Percentiles rank a stretch among this genome's conserved stretches.
These are phyloP conservation scores for Brachyptera putata DNA, from an alignment of 2,888 invertebrate species.

Conservation along the genomic window DNA sequence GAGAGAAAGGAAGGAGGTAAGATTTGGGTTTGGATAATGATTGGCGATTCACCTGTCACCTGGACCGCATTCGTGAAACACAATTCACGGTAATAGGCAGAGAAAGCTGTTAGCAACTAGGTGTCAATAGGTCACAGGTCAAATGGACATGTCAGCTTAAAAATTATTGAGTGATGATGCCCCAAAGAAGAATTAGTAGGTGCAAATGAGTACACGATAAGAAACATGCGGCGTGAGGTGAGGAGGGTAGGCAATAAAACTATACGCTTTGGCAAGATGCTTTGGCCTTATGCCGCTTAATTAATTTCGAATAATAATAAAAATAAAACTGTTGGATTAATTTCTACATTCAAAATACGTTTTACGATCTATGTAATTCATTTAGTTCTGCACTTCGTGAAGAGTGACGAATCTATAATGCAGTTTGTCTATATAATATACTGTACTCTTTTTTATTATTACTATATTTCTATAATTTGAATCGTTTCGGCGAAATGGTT, in stretches of 20 bases:
- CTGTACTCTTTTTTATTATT: too few relatives aligned
- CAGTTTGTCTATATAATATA: too few relatives aligned
- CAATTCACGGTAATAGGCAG: neutral
- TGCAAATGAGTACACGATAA: too few relatives aligned
- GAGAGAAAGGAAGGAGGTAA: neutral
- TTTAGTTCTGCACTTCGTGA: too few relatives aligned
- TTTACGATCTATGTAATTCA: too few relatives aligned
- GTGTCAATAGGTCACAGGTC: conserved; percentile 10
- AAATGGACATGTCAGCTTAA: neutral
- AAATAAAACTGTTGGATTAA: too few relatives aligned
- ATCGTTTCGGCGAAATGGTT: too few relatives aligned
- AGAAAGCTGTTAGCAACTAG: conserved; percentile 1
- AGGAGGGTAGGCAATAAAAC: too few relatives aligned
- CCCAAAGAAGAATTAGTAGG: neutral
- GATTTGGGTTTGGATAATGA: neutral
- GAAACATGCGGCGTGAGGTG: neutral
- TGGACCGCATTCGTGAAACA: neutral
- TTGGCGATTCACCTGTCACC: conserved; percentile 5
- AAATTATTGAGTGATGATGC: conserved; percentile 6
- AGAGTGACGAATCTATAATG: too few relatives aligned
- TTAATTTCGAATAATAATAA: too few relatives aligned
- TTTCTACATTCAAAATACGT: too few relatives aligned
- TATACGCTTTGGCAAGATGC: neutral
- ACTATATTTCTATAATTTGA: too few relatives aligned
- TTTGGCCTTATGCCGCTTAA: neutral